These are phyloP conservation scores for Tursiops truncatus DNA, from an alignment of 2,113 vertebrate species.

Conservation along the genomic window DNA sequence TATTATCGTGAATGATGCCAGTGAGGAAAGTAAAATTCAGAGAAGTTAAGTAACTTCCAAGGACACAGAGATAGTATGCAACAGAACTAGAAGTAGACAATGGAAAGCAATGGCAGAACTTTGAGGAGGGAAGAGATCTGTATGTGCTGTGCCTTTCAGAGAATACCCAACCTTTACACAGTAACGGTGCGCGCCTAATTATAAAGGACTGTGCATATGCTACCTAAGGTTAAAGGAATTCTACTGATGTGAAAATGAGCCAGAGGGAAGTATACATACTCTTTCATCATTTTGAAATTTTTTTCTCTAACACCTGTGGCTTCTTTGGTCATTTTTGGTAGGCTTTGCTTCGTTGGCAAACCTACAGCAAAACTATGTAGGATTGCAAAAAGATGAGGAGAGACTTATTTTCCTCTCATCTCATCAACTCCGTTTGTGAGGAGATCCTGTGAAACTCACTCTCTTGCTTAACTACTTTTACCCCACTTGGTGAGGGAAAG, in stretches of 20 bases:
- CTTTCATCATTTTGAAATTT: background rate
- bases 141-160: accelerated
- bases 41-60: background rate
- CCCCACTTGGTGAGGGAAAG: background rate
- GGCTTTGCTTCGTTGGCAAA: background rate
- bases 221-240: background rate
- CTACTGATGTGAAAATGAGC: background rate
- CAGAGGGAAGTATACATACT: background rate
- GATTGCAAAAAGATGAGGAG: background rate
- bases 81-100: background rate
- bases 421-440: background rate
- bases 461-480: background rate
- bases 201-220: background rate
- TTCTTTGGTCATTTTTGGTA: background rate
- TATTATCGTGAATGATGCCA: background rate
- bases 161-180: background rate
- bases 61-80: background rate
- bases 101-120: background rate
- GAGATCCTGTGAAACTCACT: background rate
- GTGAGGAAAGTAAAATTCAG: background rate
- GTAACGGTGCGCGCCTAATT: background rate
- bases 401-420: background rate
- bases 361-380: background rate
- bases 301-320: background rate
- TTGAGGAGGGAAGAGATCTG: background rate